Base-by-base conservation (phyloP, 1,140 invertebrate species). In the Aethina tumida region DNA sequence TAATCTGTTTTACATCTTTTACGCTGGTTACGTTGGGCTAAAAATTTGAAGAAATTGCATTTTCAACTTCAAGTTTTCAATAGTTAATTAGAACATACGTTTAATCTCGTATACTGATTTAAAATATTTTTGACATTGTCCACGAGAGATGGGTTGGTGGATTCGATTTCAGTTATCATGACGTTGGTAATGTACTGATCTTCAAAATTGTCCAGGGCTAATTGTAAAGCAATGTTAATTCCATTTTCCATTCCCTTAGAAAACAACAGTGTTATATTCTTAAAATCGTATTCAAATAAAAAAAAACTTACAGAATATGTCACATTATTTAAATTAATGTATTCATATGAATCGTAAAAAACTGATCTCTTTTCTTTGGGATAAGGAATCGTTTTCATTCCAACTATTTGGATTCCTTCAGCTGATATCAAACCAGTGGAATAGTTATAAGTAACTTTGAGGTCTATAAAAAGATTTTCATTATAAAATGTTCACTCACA, bases 181-280 rank as follows among this genome's bases (percentile, higher is more conserved):
- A 61, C 42, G 19, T 43, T 55, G 4, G 35, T 53, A 6, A 44
- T 32, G 29, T 39, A 33, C 22, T 49, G 36, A 7, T 49, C 45
- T 4, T 34, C 16, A 18, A 54, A 59, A 27, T 58, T 59, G 2
- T 49, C 31, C 26, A 56, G 15, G 13, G 38, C 34, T 10, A 59
- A 29, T 10, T 58, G 52, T 2, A 62, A 13, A 19, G 54, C 48
- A n/a, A 52, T 31, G 34, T 52, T 55, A 13, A 60, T 46, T 5
- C 43, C 47, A 10, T 35, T 46, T 41, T 59, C 56, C 13, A 60
- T 55, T 27, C 48, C 52, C 49, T 59, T 22, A 2, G 47, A 49
- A 10, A 31, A 30, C n/a, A n/a, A n/a, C n/a, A n/a, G n/a, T n/a
- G n/a, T n/a, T 35, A 34, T 9, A 4, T 35, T 10, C 4, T 20